phyloP scores from a whole-genome alignment of 1,140 invertebrate genomes.

The Calephelis virginiensis region DNA sequence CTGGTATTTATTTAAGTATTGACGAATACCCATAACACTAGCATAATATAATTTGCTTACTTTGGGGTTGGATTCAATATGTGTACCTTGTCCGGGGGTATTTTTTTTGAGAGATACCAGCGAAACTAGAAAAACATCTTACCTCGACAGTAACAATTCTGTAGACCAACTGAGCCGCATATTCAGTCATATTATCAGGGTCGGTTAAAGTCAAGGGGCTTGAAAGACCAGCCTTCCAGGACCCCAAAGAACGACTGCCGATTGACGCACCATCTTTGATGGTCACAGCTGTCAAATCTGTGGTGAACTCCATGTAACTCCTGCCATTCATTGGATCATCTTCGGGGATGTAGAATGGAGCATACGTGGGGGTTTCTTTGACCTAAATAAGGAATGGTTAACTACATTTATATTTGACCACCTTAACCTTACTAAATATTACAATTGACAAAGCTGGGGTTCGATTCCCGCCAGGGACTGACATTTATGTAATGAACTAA shows the following conservation, averaged over 20 bases:
- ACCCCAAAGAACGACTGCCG: conserved; percentile 81
- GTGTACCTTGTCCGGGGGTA: no score
- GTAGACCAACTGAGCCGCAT: conserved; percentile 89
- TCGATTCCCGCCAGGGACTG: no score
- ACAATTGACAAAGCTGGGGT: no score
- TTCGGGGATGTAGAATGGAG: conserved; percentile 79
- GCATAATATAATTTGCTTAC: no score
- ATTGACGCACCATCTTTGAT: conserved; percentile 83
- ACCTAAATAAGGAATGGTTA: conserved; percentile 56
- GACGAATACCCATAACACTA: no score
- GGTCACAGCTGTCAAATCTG: conserved; percentile 83
- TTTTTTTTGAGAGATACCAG: no score
- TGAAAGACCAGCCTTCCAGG: conserved; percentile 84
- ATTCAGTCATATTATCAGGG: conserved; percentile 83
- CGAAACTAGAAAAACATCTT: conserved; percentile 22
- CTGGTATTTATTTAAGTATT: no score
- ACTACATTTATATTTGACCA: no score
- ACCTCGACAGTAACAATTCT: conserved; percentile 88
- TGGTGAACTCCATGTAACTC: conserved; percentile 86
- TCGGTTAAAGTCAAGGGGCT: conserved; percentile 82
- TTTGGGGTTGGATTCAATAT: no score
- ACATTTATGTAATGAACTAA: no score
- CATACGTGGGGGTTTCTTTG: conserved; percentile 82
- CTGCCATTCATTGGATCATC: conserved; percentile 82
- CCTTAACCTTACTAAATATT: no score